Percentiles rank a stretch among this genome's conserved stretches.
phyloP scores from a whole-genome alignment of 2,797 vertebrate genomes.

The Sebastolobus alascanus region DNA sequence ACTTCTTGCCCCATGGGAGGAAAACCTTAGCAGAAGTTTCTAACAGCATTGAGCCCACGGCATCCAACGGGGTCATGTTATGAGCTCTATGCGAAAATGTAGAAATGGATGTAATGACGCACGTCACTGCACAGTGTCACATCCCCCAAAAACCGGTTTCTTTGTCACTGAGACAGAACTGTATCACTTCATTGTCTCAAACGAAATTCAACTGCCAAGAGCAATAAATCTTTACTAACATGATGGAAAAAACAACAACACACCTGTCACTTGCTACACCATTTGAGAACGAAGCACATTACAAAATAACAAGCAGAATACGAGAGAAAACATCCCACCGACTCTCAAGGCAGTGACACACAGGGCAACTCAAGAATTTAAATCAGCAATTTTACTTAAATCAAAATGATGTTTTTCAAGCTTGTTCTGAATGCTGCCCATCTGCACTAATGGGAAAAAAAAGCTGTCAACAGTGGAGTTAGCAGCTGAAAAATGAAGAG shows the following conservation, averaged over 20 bases:
- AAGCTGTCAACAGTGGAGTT: neutral
- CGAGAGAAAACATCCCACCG: constrained; percentile 17
- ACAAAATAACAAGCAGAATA: constrained; percentile 17
- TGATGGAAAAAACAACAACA: constrained; percentile 9
- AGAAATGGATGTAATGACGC: constrained; percentile 17
- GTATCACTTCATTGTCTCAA: neutral
- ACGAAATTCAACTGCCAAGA: constrained; percentile 13
- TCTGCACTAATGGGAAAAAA: constrained; percentile 6
- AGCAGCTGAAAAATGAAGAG: neutral
- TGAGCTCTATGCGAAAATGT: constrained; percentile 24
- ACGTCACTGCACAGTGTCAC: constrained; percentile 23
- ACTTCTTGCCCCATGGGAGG: constrained; percentile 54
- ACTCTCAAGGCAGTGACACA: constrained; percentile 19
- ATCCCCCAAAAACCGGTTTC: neutral
- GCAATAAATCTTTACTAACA: neutral
- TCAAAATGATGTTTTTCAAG: neutral
- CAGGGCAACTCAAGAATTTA: neutral
- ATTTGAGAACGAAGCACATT: constrained; percentile 11
- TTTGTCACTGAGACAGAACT: neutral
- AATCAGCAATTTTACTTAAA: neutral
- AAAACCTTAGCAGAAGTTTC: constrained; percentile 59
- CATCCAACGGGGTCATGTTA: constrained; percentile 39
- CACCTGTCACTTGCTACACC: constrained; percentile 35
- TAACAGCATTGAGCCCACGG: constrained; percentile 77
- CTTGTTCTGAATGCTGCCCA: neutral